Conservation (phyloP, 2,113 vertebrate species). For the Astur gentilis region DNA sequence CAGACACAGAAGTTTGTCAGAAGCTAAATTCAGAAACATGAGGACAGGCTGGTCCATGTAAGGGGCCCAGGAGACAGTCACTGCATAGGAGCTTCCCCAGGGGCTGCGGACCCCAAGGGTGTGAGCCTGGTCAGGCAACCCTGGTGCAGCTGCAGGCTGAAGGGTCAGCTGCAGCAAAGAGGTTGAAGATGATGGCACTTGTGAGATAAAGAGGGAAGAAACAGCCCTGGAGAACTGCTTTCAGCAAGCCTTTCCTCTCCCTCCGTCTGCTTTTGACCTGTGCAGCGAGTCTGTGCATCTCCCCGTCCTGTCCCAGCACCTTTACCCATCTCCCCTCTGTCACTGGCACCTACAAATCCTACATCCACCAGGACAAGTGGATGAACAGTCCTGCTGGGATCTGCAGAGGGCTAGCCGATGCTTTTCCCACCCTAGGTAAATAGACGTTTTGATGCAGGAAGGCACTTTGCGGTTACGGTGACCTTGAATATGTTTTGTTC, state of each 20-base stretch:
- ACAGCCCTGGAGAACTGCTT: background rate
- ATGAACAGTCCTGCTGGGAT: background rate
- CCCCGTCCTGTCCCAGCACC: background rate
- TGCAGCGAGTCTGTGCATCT: fast-evolving
- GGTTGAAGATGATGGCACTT: background rate
- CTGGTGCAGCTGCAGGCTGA: background rate
- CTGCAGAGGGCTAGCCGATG: background rate
- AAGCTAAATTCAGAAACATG: background rate
- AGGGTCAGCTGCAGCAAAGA: background rate
- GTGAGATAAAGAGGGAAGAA: background rate
- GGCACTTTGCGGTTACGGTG: background rate
- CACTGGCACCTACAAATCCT: background rate
- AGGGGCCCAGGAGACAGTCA: background rate
- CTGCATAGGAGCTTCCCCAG: background rate
- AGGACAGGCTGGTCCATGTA: background rate
- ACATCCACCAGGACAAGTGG: background rate
- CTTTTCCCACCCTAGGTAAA: background rate
- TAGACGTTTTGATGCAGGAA: background rate
- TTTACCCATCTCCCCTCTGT: background rate
- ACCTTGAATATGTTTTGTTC: background rate
- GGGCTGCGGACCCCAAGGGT: background rate
- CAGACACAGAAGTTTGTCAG: background rate
- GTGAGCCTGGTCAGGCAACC: background rate
- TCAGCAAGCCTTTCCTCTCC: background rate
- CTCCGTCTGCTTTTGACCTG: background rate